Percentiles rank a stretch among this genome's conserved stretches.
Evolutionary conservation across 53 echinoderm and acorn worm genomes (phyloP).

Genomic region (Antedon mediterranea): DNA sequence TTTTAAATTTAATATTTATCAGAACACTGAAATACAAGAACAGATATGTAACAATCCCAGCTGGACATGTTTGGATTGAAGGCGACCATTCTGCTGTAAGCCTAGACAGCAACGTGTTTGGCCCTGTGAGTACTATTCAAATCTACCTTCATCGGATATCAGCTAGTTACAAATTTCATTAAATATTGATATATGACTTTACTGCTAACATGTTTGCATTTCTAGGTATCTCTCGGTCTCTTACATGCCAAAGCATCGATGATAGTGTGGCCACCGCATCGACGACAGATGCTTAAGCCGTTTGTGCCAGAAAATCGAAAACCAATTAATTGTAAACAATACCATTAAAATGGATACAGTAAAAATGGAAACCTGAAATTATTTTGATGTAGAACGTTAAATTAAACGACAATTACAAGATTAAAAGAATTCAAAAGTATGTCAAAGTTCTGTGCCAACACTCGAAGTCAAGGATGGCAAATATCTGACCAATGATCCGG

Average conservation of each 20-base stretch:
- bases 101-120: slow-evolving; percentile 87
- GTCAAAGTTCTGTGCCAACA: too few relatives aligned
- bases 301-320: slow-evolving; percentile 42
- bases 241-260: slow-evolving; percentile 78
- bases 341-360: neutral
- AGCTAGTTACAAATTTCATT: too few relatives aligned
- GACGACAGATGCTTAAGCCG: slow-evolving; percentile 36
- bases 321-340: neutral
- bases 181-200: neutral
- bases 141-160: too few relatives aligned
- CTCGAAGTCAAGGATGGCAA: too few relatives aligned
- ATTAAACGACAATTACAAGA: too few relatives aligned
- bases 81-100: slow-evolving; percentile 81
- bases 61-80: slow-evolving; percentile 93
- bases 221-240: slow-evolving; percentile 69
- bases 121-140: slow-evolving; percentile 60
- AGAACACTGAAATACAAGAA: slow-evolving; percentile 86
- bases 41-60: slow-evolving; percentile 65
- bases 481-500: too few relatives aligned
- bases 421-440: too few relatives aligned
- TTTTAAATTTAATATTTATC: neutral
- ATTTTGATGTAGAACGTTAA: too few relatives aligned
- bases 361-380: too few relatives aligned
- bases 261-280: slow-evolving; percentile 70
- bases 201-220: too few relatives aligned